Percentiles rank a stretch among this genome's conserved stretches.
Conservation (phyloP, 2,888 invertebrate species). For the Girardia tigrina region DNA sequence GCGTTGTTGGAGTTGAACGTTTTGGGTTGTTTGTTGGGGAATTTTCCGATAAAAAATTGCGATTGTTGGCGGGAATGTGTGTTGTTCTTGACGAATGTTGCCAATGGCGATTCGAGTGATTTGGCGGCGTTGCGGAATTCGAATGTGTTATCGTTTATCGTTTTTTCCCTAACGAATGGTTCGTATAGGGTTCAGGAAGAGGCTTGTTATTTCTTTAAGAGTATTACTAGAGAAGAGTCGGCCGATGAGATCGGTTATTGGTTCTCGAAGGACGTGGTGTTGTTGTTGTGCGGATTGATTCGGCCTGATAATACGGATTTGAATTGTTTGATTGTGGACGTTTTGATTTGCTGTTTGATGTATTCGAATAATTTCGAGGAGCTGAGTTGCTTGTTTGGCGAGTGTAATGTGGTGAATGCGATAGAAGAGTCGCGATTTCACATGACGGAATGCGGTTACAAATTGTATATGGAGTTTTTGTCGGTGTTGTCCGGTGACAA, state of each 20-base stretch:
- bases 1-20: neutral
- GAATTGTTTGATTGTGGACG: neutral
- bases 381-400: neutral
- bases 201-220: neutral
- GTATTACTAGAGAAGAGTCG: neutral
- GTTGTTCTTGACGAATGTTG: neutral
- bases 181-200: neutral
- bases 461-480: neutral
- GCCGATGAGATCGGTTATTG: neutral
- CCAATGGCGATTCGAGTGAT: neutral
- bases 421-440: neutral
- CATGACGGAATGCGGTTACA: neutral
- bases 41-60: neutral
- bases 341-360: neutral
- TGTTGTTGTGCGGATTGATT: neutral
- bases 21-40: neutral
- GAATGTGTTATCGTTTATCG: neutral
- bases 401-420: neutral
- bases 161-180: neutral
- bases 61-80: conserved; percentile 7
- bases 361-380: neutral
- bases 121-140: neutral
- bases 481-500: neutral
- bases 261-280: neutral
- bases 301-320: neutral